Evolutionary conservation across 1,140 invertebrate genomes (phyloP).

Genomic region (Riptortus pedestris): DNA sequence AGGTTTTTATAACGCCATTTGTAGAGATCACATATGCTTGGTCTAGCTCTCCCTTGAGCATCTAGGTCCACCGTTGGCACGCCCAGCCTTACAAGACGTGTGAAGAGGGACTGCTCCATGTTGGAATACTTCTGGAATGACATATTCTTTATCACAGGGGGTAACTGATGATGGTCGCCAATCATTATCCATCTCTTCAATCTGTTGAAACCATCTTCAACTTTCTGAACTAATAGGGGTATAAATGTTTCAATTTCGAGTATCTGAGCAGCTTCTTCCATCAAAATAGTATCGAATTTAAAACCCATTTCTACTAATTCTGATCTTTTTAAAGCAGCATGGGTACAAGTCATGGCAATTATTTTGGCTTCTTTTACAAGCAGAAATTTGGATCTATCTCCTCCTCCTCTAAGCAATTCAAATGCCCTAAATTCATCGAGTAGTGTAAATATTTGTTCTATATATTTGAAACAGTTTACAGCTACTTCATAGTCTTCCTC

Average conservation of each 20-base stretch:
- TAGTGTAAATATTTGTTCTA: constrained; percentile 91
- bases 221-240: constrained; percentile 92
- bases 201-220: constrained; percentile 88
- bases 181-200: constrained; percentile 99
- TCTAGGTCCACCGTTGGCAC: constrained; percentile 96
- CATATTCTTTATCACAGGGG: constrained; percentile 99
- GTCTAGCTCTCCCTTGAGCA: constrained; percentile 88
- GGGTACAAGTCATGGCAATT: constrained; percentile 99
- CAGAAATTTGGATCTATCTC: constrained; percentile 91
- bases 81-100: constrained; percentile 86
- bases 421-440: constrained; percentile 97
- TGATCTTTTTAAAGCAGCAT: constrained; percentile 91
- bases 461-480: constrained; percentile 82
- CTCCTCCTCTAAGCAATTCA: constrained; percentile 85
- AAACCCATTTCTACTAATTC: constrained; percentile 91
- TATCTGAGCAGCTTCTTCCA: constrained; percentile 99
- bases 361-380: constrained; percentile 98
- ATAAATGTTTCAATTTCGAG: constrained; percentile 99
- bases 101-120: constrained; percentile 99
- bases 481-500: constrained; percentile 87
- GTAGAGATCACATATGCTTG: constrained; percentile 88
- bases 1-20: constrained; percentile 96
- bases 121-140: constrained; percentile 99
- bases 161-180: constrained; percentile 97
- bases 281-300: constrained; percentile 97